Evolutionary conservation across 2,797 vertebrate genomes (phyloP).

Genomic region (Hippocampus kuda): DNA sequence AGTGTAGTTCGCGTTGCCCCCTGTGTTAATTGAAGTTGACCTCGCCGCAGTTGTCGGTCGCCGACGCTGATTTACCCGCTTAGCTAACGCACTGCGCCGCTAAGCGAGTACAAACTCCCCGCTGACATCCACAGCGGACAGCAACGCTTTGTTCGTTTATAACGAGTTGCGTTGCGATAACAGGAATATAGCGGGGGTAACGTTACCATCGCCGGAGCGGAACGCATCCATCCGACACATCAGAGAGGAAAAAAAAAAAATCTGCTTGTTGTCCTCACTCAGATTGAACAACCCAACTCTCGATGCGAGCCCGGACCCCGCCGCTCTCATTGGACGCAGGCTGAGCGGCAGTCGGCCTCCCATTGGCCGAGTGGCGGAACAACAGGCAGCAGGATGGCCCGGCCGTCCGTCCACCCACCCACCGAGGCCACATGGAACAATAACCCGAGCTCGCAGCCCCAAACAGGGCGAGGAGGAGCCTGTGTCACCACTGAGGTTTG

Average conservation of each 20-base stretch:
- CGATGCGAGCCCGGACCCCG: constrained; percentile 42
- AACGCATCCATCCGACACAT: constrained; percentile 52
- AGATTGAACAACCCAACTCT: constrained; percentile 64
- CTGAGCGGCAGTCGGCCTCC: constrained; percentile 36
- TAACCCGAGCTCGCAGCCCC: constrained; percentile 21
- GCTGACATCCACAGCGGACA: constrained; percentile 39
- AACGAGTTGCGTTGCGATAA: constrained; percentile 1
- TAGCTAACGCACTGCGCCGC: constrained; percentile 43
- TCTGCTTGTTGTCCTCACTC: constrained; percentile 56
- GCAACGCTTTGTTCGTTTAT: constrained; percentile 3
- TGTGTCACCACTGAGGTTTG: constrained; percentile 15
- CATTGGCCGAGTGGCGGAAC: constrained; percentile 60
- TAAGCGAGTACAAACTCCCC: constrained; percentile 33
- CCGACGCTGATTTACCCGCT: constrained; percentile 36
- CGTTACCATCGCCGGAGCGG: constrained; percentile 51
- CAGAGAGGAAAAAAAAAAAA: constrained; percentile 9
- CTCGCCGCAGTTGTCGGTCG: constrained; percentile 39
- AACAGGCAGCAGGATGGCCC: constrained; percentile 59
- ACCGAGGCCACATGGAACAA: constrained; percentile 60
- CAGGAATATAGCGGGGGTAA: constrained; percentile 24
- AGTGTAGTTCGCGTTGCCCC: constrained; percentile 22
- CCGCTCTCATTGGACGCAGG: constrained; percentile 60
- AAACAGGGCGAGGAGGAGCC: constrained; percentile 4
- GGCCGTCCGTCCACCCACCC: constrained; percentile 37
- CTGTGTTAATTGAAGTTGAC: constrained; percentile 56